These are phyloP conservation scores for Paracentrotus lividus DNA, from an alignment of 53 echinoderm and acorn worm genomes.

Conservation along the genomic window DNA sequence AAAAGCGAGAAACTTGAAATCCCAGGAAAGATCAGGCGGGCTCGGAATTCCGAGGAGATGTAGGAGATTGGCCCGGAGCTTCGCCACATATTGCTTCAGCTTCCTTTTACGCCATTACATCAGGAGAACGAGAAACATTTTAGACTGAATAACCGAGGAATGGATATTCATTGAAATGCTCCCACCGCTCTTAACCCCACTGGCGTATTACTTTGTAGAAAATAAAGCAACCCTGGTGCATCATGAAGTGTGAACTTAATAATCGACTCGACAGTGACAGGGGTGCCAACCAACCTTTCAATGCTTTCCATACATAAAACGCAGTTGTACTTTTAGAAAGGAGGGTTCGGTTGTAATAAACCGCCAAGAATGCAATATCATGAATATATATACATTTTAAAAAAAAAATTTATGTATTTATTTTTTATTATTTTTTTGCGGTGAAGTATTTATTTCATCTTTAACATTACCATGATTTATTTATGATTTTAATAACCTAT, in stretches of 20 bases:
- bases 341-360: not conserved
- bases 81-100: conserved; percentile 30
- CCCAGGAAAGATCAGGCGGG: not conserved
- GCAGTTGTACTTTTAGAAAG: not conserved
- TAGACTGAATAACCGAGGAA: not conserved
- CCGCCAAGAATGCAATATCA: not conserved
- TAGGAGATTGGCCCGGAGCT: not conserved
- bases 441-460: no score
- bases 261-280: not conserved
- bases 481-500: no score
- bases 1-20: not conserved
- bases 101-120: conserved; percentile 2
- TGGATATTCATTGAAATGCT: conserved; percentile 13
- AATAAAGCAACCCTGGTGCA: not conserved
- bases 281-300: not conserved
- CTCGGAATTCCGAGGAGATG: not conserved
- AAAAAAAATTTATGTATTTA: no score
- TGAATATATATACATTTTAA: not conserved
- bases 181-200: not conserved
- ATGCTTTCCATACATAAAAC: no score
- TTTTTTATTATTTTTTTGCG: no score
- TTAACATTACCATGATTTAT: no score
- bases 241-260: not conserved
- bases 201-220: not conserved
- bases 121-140: not conserved